phyloP scores from a whole-genome alignment of 2,113 vertebrate genomes.

The Atrichornis clamosus region DNA sequence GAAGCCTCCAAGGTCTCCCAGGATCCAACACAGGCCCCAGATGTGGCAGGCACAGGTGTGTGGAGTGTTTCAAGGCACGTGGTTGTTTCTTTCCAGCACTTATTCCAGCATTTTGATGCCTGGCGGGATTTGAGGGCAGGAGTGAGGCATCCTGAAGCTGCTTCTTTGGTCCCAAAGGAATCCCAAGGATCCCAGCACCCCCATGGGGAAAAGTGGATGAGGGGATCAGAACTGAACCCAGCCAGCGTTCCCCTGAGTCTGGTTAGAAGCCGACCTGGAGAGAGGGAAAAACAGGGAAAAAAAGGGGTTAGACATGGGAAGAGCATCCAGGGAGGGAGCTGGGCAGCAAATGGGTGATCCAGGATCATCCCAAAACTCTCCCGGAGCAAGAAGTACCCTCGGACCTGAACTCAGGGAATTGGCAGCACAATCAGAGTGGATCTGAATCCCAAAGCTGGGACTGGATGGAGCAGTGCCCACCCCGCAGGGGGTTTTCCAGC shows the following conservation, averaged over 20 bases:
- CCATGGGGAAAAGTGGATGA: fast-evolving
- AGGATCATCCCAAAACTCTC: neutral
- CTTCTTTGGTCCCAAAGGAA: conserved; percentile 8
- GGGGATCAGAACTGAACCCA: conserved; percentile 79
- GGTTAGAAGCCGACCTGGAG: conserved; percentile 47
- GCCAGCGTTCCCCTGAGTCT: conserved; percentile 39
- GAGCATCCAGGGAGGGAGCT: neutral
- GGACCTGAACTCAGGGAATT: fast-evolving
- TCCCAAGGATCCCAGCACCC: neutral
- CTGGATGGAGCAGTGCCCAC: neutral
- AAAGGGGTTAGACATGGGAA: neutral
- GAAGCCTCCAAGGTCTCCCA: neutral
- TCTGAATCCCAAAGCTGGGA: fast-evolving
- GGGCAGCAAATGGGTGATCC: fast-evolving
- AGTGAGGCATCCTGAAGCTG: neutral
- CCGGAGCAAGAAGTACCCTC: neutral
- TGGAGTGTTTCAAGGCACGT: neutral
- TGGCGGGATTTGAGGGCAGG: neutral
- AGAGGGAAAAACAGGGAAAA: neutral
- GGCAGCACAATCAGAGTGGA: fast-evolving
- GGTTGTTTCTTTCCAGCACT: neutral
- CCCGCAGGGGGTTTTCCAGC: neutral
- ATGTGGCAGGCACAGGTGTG: fast-evolving
- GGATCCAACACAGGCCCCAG: neutral
- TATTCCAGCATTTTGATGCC: fast-evolving